Conservation (phyloP, 2,888 invertebrate genomes). For the Ormyrus nitidulus region DNA sequence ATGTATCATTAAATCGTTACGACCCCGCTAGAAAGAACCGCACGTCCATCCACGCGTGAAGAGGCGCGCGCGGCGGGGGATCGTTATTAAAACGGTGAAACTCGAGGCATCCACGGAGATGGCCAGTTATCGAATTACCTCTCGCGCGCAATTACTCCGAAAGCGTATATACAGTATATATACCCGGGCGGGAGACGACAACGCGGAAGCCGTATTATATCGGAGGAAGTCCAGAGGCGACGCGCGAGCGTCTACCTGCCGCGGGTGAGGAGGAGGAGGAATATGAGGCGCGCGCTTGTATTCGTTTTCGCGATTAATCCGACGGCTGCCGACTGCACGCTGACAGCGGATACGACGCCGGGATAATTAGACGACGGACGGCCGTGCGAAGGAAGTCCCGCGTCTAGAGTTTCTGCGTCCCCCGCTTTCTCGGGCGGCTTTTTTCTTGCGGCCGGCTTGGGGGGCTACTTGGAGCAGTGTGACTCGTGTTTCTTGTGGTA, state of each 20-base stretch:
- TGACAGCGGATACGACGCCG: slow-evolving; percentile 28
- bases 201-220: slow-evolving; percentile 36
- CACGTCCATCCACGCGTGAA: not conserved
- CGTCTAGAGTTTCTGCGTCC: slow-evolving; percentile 13
- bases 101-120: not conserved
- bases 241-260: too few relatives aligned
- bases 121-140: slow-evolving; percentile 21
- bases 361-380: slow-evolving; percentile 33
- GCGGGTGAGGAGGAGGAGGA: too few relatives aligned
- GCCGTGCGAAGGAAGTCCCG: not conserved
- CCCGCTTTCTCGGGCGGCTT: not conserved
- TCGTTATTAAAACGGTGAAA: slow-evolving; percentile 43
- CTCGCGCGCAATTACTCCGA: slow-evolving; percentile 18
- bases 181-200: not conserved
- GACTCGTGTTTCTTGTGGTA: not conserved
- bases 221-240: not conserved
- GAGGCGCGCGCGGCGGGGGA: not conserved
- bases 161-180: not conserved
- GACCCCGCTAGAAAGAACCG: too few relatives aligned
- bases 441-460: not conserved
- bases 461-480: too few relatives aligned
- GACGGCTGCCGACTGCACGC: slow-evolving; percentile 1
- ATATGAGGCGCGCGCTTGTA: not conserved
- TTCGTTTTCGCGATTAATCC: slow-evolving; percentile 36
- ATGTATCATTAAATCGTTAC: too few relatives aligned